Percentiles rank a stretch among this genome's conserved stretches.
Evolutionary conservation across 1,140 invertebrate species (phyloP).

Genomic region (Hesperophylax magnus): DNA sequence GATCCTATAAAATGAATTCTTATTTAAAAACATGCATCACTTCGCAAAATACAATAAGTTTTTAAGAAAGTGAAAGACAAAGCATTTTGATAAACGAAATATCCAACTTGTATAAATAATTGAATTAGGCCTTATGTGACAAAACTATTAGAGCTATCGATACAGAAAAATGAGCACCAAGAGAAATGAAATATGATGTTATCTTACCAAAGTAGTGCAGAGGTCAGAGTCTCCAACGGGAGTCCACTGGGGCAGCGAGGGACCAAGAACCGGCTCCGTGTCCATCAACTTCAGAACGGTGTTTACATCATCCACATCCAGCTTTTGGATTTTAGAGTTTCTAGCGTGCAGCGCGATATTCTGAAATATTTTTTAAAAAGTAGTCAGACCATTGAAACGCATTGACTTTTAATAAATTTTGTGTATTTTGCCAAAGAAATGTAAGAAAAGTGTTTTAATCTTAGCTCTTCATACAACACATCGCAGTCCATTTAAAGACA

Average conservation of each 20-base stretch:
- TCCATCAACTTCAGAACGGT: constrained; percentile 64
- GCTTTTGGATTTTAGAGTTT: constrained; percentile 63
- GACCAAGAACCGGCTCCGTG: constrained; percentile 65
- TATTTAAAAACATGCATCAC: not conserved
- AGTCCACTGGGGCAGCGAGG: constrained; percentile 61
- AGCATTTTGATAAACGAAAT: too few relatives aligned
- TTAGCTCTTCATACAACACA: too few relatives aligned
- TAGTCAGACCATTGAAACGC: too few relatives aligned
- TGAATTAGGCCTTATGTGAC: too few relatives aligned
- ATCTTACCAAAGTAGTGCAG: constrained; percentile 50
- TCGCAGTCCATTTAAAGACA: too few relatives aligned
- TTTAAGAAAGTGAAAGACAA: too few relatives aligned
- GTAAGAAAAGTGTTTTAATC: too few relatives aligned
- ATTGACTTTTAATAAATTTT: too few relatives aligned
- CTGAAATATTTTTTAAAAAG: not conserved
- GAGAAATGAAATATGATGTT: not conserved
- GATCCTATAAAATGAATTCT: constrained; percentile 60
- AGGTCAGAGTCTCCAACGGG: constrained; percentile 63
- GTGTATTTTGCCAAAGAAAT: too few relatives aligned
- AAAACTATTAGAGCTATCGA: too few relatives aligned
- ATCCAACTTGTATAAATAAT: too few relatives aligned
- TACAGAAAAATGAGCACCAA: not conserved
- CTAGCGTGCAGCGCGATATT: constrained; percentile 52
- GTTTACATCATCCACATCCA: constrained; percentile 68
- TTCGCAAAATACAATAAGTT: too few relatives aligned